Conservation (phyloP, 2,113 vertebrate species). For the Antechinus flavipes region DNA sequence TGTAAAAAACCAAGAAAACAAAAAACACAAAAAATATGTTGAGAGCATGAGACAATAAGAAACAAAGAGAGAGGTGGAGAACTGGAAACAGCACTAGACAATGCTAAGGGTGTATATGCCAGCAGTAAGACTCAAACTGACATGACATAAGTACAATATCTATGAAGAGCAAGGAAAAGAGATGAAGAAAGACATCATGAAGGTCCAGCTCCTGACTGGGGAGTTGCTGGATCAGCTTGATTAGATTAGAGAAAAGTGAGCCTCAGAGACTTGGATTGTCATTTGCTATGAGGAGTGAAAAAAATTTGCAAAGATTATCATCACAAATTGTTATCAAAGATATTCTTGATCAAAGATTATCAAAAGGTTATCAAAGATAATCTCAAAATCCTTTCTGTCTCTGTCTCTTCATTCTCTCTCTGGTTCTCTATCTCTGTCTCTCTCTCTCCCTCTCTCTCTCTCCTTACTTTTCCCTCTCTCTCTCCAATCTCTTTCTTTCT, state of each 20-base stretch:
- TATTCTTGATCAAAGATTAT: background rate
- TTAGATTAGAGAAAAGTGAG: background rate
- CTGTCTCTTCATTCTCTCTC: background rate
- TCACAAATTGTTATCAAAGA: background rate
- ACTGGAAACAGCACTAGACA: background rate
- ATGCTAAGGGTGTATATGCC: background rate
- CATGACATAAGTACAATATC: background rate
- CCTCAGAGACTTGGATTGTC: background rate
- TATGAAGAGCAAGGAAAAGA: background rate
- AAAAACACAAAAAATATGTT: background rate
- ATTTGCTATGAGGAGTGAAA: background rate
- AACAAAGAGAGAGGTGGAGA: background rate
- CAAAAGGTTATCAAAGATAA: background rate
- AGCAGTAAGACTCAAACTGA: background rate
- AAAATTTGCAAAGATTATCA: background rate
- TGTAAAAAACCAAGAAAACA: background rate
- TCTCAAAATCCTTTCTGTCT: background rate
- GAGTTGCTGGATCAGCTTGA: background rate
- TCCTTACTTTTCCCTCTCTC: background rate
- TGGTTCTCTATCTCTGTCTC: background rate
- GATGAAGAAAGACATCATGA: background rate
- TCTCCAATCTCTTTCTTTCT: background rate
- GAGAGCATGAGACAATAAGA: background rate
- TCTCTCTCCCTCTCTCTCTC: background rate
- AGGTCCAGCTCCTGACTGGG: background rate